Evolutionary conservation across 2,797 vertebrate genomes (phyloP).

Genomic region (Coreius guichenoti): DNA sequence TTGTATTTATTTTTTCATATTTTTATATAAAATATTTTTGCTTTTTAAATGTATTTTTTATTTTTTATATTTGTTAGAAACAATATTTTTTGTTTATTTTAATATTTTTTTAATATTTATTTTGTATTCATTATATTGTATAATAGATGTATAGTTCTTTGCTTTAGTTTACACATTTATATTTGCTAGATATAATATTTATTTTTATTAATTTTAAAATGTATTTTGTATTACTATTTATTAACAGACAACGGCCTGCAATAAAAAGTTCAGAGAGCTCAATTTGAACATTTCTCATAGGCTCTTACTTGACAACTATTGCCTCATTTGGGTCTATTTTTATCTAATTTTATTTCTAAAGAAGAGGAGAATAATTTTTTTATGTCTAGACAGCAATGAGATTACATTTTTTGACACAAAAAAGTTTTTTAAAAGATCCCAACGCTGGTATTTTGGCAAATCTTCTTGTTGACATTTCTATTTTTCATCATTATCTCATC

Average conservation of each 20-base stretch:
- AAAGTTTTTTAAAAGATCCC: background rate
- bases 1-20: background rate
- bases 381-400: background rate
- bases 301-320: background rate
- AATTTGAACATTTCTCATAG: background rate
- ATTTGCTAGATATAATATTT: background rate
- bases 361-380: background rate
- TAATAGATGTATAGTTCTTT: background rate
- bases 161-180: background rate
- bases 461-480: no score
- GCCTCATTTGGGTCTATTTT: background rate
- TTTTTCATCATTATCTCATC: background rate
- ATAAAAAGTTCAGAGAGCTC: no score
- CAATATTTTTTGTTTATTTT: background rate
- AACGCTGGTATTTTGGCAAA: background rate
- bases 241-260: no score
- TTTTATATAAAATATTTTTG: background rate
- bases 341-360: background rate
- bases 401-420: background rate
- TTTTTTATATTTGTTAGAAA: background rate
- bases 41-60: background rate
- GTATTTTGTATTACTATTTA: background rate
- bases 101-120: background rate
- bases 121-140: background rate
- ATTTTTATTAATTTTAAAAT: background rate